phyloP scores from a whole-genome alignment of 2,113 vertebrate species.

The Cettia cetti region DNA sequence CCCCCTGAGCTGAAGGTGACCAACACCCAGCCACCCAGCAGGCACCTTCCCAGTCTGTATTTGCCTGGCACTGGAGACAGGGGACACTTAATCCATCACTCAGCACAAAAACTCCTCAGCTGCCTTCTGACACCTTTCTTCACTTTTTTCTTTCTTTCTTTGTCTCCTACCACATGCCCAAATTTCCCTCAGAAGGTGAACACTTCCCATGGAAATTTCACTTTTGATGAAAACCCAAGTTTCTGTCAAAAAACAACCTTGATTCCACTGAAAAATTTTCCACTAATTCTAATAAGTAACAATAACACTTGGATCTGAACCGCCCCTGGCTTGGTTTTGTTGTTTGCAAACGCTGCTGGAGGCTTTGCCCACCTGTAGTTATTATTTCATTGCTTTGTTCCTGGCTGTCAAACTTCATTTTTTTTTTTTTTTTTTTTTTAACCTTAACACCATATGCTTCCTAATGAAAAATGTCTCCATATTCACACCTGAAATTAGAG shows the following conservation, averaged over 20 bases:
- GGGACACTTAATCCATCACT: neutral
- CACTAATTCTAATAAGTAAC: slow-evolving; percentile 21
- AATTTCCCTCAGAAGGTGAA: neutral
- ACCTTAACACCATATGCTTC: slow-evolving; percentile 61
- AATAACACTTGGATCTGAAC: slow-evolving; percentile 42
- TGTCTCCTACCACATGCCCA: neutral
- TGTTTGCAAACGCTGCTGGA: slow-evolving; percentile 66
- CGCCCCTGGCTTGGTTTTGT: slow-evolving; percentile 35
- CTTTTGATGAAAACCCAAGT: slow-evolving; percentile 40
- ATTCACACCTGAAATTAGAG: slow-evolving; percentile 65
- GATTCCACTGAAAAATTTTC: neutral
- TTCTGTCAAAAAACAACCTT: neutral
- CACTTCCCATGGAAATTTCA: slow-evolving; percentile 8
- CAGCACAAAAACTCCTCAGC: neutral
- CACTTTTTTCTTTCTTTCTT: neutral
- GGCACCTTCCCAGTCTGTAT: neutral
- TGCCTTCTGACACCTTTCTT: neutral
- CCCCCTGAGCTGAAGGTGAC: neutral
- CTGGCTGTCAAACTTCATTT: slow-evolving; percentile 52
- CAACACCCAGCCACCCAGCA: neutral
- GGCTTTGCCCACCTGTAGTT: slow-evolving; percentile 65
- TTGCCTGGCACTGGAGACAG: neutral
- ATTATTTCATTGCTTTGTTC: slow-evolving; percentile 65
- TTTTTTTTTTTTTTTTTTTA: slow-evolving; percentile 4
- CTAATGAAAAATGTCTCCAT: slow-evolving; percentile 60